Percentiles rank a stretch among this genome's conserved stretches.
These are phyloP conservation scores for Etheostoma cragini DNA, from an alignment of 2,113 vertebrate species.

Conservation along the genomic window DNA sequence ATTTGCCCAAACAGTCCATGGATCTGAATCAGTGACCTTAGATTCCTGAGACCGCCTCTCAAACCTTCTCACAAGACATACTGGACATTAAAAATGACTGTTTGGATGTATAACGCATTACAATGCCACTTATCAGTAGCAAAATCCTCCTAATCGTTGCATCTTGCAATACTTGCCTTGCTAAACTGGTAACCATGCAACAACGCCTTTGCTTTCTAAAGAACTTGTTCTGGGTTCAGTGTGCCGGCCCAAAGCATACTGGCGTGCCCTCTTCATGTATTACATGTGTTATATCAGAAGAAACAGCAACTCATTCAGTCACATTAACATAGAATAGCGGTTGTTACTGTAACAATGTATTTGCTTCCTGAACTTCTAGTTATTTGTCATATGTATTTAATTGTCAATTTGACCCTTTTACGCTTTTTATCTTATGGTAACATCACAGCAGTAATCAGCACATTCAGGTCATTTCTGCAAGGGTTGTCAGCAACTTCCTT, in stretches of 20 bases:
- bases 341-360: not conserved
- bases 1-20: not conserved
- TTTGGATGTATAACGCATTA: not conserved
- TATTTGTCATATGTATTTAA: not conserved
- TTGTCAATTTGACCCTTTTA: slow-evolving; percentile 1
- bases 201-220: not conserved
- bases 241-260: not conserved
- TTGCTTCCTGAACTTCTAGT: too few relatives aligned
- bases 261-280: too few relatives aligned
- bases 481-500: slow-evolving; percentile 51
- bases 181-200: not conserved
- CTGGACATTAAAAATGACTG: not conserved
- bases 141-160: not conserved
- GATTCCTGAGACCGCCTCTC: not conserved
- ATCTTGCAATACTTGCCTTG: not conserved
- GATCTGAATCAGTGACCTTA: slow-evolving; percentile 10
- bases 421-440: not conserved
- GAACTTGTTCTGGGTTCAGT: not conserved
- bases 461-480: slow-evolving; percentile 12
- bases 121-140: not conserved
- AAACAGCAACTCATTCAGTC: not conserved
- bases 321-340: not conserved
- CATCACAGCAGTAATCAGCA: not conserved
- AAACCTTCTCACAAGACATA: not conserved
- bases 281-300: not conserved